Base-by-base conservation (phyloP, 2,888 invertebrate genomes). In the Sphaerophoria taeniata region DNA sequence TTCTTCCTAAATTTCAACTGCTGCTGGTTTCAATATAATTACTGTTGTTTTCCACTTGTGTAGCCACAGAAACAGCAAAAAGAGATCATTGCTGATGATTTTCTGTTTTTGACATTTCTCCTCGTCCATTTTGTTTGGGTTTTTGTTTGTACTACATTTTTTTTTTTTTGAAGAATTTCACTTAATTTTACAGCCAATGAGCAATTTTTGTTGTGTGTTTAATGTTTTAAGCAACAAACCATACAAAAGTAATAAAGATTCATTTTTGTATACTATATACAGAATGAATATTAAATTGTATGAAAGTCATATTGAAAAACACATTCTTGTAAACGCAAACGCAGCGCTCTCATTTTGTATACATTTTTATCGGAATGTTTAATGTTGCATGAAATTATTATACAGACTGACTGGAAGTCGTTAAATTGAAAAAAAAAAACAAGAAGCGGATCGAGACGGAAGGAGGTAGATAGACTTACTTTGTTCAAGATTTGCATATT, bases 171-270 rank as follows among this genome's bases (percentile, higher is more conserved):
- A 24, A 67, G 67, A 69, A 71, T 72, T 70, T 51, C 24, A 58
- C 58, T 83, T 83, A 60, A 75, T 85, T 85, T 81, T 81, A 85
- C 76, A 71, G 72, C 58, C 85, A 81, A 69, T 43, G 76, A 81
- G 63, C 76, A 81, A 85, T 85, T 76, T 81, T 70, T 73, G 60
- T 76, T 67, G 67, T 75, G 73, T 31, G 36, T 69, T 51, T 55
- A 16, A 3, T 6, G 11, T 16, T 39, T 36, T 36, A 58, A 58
- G 3, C 58, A 58, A 24, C 58, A 60, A 60, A 51, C 60, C 24
- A 39, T 39, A 58, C 3, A 16, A 4, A 39, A n/a, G 34, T 33
- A 12, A 3, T 43, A 60, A 60, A 60, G 14, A 49, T 34, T 49
- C 9, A 53, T 53, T 53, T 53, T 53, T n/a, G 31, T 53, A 31